A percentile compares a stretch with the other conserved stretches of the same genome.
These are phyloP conservation scores for Equus przewalskii DNA, from an alignment of 2,113 vertebrate species.

Conservation along the genomic window DNA sequence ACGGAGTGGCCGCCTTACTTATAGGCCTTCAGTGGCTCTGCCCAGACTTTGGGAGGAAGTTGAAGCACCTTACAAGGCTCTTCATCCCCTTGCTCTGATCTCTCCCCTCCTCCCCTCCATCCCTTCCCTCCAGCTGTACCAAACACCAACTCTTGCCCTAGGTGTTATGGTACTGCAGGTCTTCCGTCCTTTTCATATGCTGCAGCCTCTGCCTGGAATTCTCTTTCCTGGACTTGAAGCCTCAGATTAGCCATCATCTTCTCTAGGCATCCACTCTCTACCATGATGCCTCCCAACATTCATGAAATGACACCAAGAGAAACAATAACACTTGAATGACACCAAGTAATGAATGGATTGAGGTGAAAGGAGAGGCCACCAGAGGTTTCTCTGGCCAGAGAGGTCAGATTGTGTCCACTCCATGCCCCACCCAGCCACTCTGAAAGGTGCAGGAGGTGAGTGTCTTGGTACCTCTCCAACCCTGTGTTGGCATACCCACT, in stretches of 20 bases:
- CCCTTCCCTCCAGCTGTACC: neutral
- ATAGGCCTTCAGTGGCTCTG: neutral
- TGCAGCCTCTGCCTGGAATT: neutral
- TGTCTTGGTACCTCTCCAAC: too few species aligned
- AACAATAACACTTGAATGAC: neutral
- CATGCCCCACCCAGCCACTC: accelerated
- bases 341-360: neutral
- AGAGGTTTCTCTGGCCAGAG: neutral
- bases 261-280: neutral
- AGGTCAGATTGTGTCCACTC: neutral
- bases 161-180: accelerated
- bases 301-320: neutral
- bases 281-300: too few species aligned
- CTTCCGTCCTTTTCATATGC: neutral
- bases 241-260: neutral
- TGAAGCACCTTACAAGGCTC: neutral
- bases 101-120: accelerated
- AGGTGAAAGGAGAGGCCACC: neutral
- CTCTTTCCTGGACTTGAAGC: neutral
- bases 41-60: neutral
- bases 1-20: neutral
- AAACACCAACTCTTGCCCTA: neutral
- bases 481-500: neutral
- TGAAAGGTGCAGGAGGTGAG: neutral
- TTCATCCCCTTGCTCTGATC: neutral